These are phyloP conservation scores for Trypoxylus dichotomus DNA, from an alignment of 1,140 invertebrate species.

Conservation along the genomic window DNA sequence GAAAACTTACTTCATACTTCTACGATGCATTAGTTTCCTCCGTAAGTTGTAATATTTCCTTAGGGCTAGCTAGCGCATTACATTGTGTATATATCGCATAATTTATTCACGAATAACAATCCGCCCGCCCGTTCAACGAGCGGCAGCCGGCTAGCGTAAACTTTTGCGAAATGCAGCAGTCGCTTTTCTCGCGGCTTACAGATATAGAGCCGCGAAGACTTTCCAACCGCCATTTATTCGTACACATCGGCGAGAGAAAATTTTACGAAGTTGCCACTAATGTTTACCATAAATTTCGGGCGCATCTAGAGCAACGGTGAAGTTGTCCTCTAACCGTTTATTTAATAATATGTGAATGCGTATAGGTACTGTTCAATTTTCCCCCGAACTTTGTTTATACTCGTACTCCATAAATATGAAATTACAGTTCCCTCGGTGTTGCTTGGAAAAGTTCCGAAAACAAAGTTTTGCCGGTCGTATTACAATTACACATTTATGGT, in stretches of 20 bases:
- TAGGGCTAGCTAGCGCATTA: background rate
- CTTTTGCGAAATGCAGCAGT: background rate
- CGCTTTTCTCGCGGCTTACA: background rate
- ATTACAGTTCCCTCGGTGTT: background rate
- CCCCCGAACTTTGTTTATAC: background rate
- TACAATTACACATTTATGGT: background rate
- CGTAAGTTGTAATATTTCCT: background rate
- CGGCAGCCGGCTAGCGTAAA: background rate
- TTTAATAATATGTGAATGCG: background rate
- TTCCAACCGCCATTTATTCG: background rate
- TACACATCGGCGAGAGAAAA: background rate
- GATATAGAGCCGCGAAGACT: background rate
- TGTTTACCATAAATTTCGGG: background rate
- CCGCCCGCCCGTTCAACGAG: background rate
- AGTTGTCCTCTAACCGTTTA: background rate
- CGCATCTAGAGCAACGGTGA: background rate
- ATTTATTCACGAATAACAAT: background rate
- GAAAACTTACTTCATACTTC: too few species aligned
- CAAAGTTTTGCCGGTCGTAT: background rate
- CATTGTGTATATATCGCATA: background rate
- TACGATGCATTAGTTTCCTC: background rate
- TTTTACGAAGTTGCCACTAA: background rate
- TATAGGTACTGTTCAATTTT: background rate
- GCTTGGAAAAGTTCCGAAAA: background rate
- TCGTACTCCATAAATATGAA: background rate